Evolutionary conservation across 2,797 vertebrate species (phyloP), one percentile per base, ranked within the genome.

Genomic region (Coluber constrictor): DNA sequence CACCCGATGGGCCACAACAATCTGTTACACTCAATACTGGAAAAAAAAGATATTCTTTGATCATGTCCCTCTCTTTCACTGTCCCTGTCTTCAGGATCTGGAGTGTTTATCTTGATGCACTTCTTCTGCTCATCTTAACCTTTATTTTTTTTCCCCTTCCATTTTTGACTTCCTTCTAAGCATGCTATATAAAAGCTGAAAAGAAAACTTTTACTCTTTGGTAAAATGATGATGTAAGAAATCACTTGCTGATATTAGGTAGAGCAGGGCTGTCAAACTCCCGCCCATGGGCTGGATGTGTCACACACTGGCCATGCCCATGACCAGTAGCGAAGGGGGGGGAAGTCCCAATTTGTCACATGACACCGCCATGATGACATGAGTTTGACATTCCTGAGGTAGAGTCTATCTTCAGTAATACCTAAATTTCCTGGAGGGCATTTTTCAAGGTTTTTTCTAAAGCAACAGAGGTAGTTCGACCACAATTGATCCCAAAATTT

Each of bases 231-330:
- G 94, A 94, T 95, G 92, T 91, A 88, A 95, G 94, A 95, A 97
- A 97, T 96, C 93, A 96, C 95, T 97, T 95, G 93, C 86, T 96
- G 94, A 96, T 97, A 96, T 96, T 97, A 97, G 92, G 92, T 88
- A 97, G 97, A 97, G 95, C 56, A 57, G 56, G 16, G 56, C 56
- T 57, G 56, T 57, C 56, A 57, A 57, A 57, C 56, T 18, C 56
- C 13, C 0, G 56, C 56, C 56, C 16, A 57, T 57, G 16, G 56
- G 56, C 16, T 15, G 16, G 5, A 57, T 18, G 16, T 16, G 5
- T 57, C 56, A 57, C 15, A 0, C 1, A 0, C 56, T 56, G 4
- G 15, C 56, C 56, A 56, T 4, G 3, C 56, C 56, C 15, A 5
- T 0, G 13, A 4, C 56, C 15, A 4, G 56, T 56, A 56, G 56